Base-by-base conservation (phyloP, 2,113 vertebrate genomes). In the Orientallactaga bullata region DNA sequence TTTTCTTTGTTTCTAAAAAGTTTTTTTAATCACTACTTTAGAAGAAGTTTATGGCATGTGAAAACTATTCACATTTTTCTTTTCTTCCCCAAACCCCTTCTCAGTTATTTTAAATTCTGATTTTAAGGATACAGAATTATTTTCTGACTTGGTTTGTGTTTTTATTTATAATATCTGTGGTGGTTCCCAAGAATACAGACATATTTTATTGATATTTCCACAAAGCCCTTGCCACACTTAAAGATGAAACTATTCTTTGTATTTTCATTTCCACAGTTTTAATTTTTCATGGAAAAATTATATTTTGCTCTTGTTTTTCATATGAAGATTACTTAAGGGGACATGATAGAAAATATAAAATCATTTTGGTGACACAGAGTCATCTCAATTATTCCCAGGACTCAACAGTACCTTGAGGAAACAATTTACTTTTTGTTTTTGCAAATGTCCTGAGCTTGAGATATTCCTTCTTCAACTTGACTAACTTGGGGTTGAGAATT, bases 201-300 rank as follows among this genome's bases (percentile, higher is more conserved):
- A 10, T 76, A 51, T 71, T 89, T 87, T 81, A 37, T 77, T 71
- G 60, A 28, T 30, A 72, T 66, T 94, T 73, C 39, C 58, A 80
- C 28, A 61, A 66, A 37, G 23, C 18, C 24, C 65, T 94, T 80
- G 37, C 23, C 16, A n/a, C 72, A 23, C 74, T 63, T 17, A 89
- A 91, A 74, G 95, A 73, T 65, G 51, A 87, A 88, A 68, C 47
- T 78, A 4, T 47, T 81, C 3, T 39, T 69, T 39, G 60, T 13
- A 73, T 73, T 37, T 81, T 84, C 83, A 51, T 78, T 39, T 85
- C 16, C 76, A 63, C 32, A 78, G 89, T 39, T 94, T 72, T 89
- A 73, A 42, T 35, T 91, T 83, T 89, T 88, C 68, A 35, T 13
- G 47, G 32, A 73, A 80, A 81, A 82, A 37, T 15, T 1, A 7